These are phyloP conservation scores for Bombus vancouverensis DNA, from an alignment of 1,140 invertebrate species.

Conservation along the genomic window DNA sequence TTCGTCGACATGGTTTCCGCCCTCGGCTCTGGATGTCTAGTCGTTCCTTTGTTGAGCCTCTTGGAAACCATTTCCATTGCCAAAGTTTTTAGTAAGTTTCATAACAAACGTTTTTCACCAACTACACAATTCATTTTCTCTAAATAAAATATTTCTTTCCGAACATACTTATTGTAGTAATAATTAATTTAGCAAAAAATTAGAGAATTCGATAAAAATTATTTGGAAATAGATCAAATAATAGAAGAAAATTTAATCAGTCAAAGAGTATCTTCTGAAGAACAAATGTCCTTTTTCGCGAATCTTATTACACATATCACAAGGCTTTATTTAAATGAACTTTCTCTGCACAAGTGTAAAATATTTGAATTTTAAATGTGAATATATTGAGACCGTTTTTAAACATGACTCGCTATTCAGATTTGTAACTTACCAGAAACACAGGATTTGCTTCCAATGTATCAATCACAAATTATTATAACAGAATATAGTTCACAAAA, in stretches of 20 bases:
- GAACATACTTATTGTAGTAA: too few species aligned
- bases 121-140: not conserved
- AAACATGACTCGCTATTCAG: not conserved
- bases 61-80: conserved; percentile 91
- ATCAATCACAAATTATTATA: not conserved
- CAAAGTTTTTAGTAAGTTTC: conserved; percentile 89
- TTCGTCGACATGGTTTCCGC: conserved; percentile 87
- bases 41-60: conserved; percentile 91
- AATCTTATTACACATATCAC: not conserved
- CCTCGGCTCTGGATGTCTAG: conserved; percentile 89
- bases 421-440: too few species aligned
- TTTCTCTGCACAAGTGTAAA: not conserved
- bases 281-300: not conserved
- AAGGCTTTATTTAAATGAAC: not conserved
- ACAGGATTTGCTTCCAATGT: not conserved
- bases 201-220: not conserved
- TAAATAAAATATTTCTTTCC: not conserved
- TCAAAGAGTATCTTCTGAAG: not conserved
- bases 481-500: not conserved
- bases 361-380: not conserved
- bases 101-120: too few species aligned
- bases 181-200: too few species aligned
- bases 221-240: not conserved
- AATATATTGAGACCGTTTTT: not conserved
- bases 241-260: not conserved